A percentile compares a stretch with the other conserved stretches of the same genome.
phyloP scores from a whole-genome alignment of 1,140 invertebrate genomes.

The Dendroctonus valens region DNA sequence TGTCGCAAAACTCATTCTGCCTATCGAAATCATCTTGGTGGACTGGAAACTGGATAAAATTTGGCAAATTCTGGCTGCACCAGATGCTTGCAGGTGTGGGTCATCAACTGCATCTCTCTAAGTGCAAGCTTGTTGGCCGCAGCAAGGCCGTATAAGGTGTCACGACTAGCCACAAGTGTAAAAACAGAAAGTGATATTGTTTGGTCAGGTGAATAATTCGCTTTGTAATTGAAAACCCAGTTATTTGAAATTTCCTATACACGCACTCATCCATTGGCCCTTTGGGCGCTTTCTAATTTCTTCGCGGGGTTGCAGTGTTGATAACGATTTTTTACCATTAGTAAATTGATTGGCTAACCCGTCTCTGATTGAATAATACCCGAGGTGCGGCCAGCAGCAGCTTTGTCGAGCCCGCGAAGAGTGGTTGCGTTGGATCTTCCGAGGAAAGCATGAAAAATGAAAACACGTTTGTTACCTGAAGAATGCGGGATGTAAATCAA shows the following conservation, averaged over 20 bases:
- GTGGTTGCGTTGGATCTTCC: constrained; percentile 14
- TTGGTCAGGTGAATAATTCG: constrained; percentile 19
- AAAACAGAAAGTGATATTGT: constrained; percentile 24
- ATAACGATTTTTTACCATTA: background rate
- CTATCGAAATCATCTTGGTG: too few relatives aligned
- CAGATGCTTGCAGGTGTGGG: background rate
- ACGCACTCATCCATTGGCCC: too few relatives aligned
- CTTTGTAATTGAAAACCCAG: background rate
- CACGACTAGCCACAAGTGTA: constrained; percentile 15
- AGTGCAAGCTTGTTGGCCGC: background rate
- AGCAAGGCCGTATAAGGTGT: constrained; percentile 21
- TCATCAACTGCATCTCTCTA: background rate
- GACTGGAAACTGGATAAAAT: too few relatives aligned
- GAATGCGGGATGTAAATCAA: constrained; percentile 50
- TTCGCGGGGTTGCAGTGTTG: too few relatives aligned
- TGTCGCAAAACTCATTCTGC: too few relatives aligned
- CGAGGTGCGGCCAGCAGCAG: constrained; percentile 30
- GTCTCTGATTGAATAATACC: constrained; percentile 19
- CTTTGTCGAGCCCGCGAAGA: constrained; percentile 21
- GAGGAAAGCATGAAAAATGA: constrained; percentile 44
- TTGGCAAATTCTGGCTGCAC: too few relatives aligned
- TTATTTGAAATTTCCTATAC: too few relatives aligned
- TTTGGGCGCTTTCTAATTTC: too few relatives aligned
- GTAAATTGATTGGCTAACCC: constrained; percentile 8
- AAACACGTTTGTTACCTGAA: constrained; percentile 46